phyloP scores from a whole-genome alignment of 2,888 invertebrate species.

The Ischnura elegans region DNA sequence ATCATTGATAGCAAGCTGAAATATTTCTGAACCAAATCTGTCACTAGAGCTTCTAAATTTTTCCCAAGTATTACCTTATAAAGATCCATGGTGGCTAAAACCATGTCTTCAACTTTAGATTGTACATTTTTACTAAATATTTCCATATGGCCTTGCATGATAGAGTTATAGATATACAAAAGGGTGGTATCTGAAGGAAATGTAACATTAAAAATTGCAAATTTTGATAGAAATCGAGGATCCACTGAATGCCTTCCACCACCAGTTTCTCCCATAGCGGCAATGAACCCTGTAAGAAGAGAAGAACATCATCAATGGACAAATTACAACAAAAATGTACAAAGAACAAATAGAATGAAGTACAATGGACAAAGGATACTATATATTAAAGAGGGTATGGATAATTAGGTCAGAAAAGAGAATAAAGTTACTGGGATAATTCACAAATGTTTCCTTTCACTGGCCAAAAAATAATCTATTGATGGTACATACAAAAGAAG shows the following conservation, averaged over 20 bases:
- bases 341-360: too few relatives aligned
- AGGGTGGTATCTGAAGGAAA: conserved; percentile 90
- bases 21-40: too few relatives aligned
- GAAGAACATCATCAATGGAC: not conserved
- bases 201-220: conserved; percentile 91
- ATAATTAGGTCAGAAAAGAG: too few relatives aligned
- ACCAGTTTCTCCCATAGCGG: conserved; percentile 93
- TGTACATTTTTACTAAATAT: conserved; percentile 85
- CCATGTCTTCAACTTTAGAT: conserved; percentile 83
- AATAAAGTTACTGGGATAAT: too few relatives aligned
- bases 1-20: too few relatives aligned
- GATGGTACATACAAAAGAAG: too few relatives aligned
- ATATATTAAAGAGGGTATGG: too few relatives aligned
- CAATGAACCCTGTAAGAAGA: conserved; percentile 82
- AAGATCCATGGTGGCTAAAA: conserved; percentile 89
- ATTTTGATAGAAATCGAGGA: conserved; percentile 94
- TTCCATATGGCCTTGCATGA: conserved; percentile 88
- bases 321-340: too few relatives aligned
- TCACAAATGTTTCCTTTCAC: too few relatives aligned
- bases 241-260: conserved; percentile 95
- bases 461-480: too few relatives aligned
- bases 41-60: too few relatives aligned
- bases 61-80: conserved; percentile 85
- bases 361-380: too few relatives aligned
- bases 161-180: conserved; percentile 89